Base-by-base conservation (phyloP, 2,797 vertebrate species). In the Synaphobranchus kaupii region DNA sequence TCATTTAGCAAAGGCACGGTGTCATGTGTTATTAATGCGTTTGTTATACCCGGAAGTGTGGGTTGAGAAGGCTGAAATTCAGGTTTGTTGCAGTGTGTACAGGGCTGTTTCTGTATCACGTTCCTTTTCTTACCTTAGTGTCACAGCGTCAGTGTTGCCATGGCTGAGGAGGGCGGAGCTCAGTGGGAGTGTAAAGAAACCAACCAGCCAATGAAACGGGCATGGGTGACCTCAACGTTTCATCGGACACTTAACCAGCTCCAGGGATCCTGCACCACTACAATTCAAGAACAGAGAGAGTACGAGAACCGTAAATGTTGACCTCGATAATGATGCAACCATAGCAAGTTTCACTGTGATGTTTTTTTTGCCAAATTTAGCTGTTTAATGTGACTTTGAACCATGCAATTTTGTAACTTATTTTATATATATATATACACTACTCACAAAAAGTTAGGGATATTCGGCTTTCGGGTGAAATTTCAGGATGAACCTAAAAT, bases 101-200 rank as follows among this genome's bases (percentile, higher is more conserved):
- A 50, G 39, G 1, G 83, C n/a, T 71, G 56, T 12, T 13, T 47
- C 0, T 17, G 47, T 44, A 34, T 31, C 1, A 78, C 54, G 25
- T 56, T 47, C 20, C 63, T 31, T 84, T 56, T 28, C 10, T 31
- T 44, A 3, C 3, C 0, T 28, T 13, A 13, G 31, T 31, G n/a
- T 47, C 34, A 44, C 71, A 56, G 22, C 28, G 60, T 8, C 4
- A 82, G 78, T 54, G 20, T 5, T 87, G 92, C 84, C 83, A 97
- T 98, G 97, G 96, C 96, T 68, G 66, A 68, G 1, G 94, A 96
- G 90, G 97, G 95, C 84, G 97, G 94, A 91, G 95, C 93, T 9
- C 97, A 98, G 52, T 99, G 98, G 98, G 98, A 99, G 91, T 94
- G 99, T 94, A 99, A 99, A 92, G 99, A 99, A 94, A 99, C 99